Conservation (phyloP, 2,113 vertebrate genomes). For the Anser cygnoides region DNA sequence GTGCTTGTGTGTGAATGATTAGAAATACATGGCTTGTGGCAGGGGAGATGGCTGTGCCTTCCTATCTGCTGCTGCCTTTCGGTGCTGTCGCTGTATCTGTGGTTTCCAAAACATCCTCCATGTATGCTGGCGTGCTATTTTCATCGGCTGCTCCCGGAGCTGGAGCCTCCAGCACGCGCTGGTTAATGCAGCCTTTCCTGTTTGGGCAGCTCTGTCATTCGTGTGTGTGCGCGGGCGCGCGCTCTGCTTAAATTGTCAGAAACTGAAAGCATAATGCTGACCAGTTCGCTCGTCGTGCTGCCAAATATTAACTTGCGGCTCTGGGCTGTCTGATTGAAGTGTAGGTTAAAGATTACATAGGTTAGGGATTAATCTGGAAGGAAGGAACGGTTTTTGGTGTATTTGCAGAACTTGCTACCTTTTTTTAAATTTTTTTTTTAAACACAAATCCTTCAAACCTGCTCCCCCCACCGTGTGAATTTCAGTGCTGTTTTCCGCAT, state of each 20-base stretch:
- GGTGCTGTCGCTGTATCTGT: background rate
- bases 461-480: rapidly evolving
- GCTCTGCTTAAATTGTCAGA: conserved; percentile 33
- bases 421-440: too few relatives aligned
- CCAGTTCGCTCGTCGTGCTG: background rate
- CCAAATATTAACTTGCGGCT: background rate
- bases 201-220: conserved; percentile 54
- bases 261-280: conserved; percentile 49
- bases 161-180: background rate
- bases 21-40: background rate
- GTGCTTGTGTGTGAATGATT: background rate
- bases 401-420: background rate
- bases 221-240: background rate
- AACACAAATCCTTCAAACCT: too few relatives aligned
- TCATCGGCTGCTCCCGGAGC: background rate
- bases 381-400: background rate
- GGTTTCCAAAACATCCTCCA: conserved; percentile 44
- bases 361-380: background rate
- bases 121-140: conserved; percentile 3
- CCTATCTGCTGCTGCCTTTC: background rate
- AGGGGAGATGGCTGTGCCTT: background rate
- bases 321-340: background rate
- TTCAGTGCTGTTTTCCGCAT: background rate
- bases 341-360: background rate
- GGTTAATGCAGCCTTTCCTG: conserved; percentile 50